Evolutionary conservation across 2,888 invertebrate genomes (phyloP), one percentile per base, ranked within the genome.

Genomic region (Platycheirus albimanus): DNA sequence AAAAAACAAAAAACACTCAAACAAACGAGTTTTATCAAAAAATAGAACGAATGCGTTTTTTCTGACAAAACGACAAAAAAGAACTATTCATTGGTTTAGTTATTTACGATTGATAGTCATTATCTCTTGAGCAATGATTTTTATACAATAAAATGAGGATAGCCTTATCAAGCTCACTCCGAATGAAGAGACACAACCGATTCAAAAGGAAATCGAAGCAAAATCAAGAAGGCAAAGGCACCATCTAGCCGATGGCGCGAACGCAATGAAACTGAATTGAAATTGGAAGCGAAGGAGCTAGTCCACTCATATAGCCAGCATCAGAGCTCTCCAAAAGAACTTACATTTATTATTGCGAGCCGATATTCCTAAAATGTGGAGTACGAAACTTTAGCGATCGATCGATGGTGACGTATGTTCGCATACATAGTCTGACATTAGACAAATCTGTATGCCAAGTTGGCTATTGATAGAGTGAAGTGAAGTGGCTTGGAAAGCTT

Each of bases 251-350:
- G 58, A 69, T 78, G 64, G 74, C 56, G 74, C 83, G 83, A 83
- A 83, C 83, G 78, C 78, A 74, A 66, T 72, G 67, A 70, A 74
- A 83, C 83, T 83, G 38, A 83, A 83, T 20, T 66, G 58, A 63
- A 72, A 63, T 45, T 63, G 8, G 24, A 76, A 76, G 17, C 49
- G 30, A 43, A 75, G 54, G 47, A 45, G 43, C 20, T 77, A 17
- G 28, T 54, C 47, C 30, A 61, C 80, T 64, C 43, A 33, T 11
- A 20, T 11, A 20, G 8, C 3, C 20, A 30, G 8, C 38, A 28
- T 10, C 11, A 6, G 43, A 43, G 43, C 41, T 66, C 66, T 61
- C 66, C 71, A 67, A 63, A 63, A 52, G 67, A 45, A n/a, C n/a
- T n/a, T n/a, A n/a, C n/a, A n/a, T n/a, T 61, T 41, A 15, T n/a